These are phyloP conservation scores for Platycnemis pennipes DNA, from an alignment of 2,888 invertebrate species.

Conservation along the genomic window DNA sequence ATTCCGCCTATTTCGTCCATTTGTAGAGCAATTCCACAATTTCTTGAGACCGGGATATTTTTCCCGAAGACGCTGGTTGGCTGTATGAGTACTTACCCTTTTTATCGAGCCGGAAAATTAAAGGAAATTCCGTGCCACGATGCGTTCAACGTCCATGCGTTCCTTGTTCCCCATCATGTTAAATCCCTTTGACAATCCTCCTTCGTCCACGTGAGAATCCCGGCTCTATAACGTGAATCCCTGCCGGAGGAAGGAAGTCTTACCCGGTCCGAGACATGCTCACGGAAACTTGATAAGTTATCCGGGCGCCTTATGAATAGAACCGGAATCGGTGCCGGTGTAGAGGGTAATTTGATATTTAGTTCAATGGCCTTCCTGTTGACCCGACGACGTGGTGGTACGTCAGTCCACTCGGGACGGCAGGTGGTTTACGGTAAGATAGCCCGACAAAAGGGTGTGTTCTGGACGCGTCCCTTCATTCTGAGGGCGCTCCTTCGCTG, in stretches of 20 bases:
- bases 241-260: constrained; percentile 55
- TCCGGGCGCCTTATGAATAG: constrained; percentile 17
- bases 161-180: neutral
- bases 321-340: constrained; percentile 40
- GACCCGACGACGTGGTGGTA: neutral
- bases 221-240: neutral
- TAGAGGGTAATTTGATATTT: constrained; percentile 40
- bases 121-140: neutral
- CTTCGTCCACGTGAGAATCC: neutral
- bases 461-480: neutral
- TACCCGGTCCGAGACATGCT: neutral
- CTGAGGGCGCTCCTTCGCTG: neutral
- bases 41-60: too few relatives aligned
- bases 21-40: too few relatives aligned
- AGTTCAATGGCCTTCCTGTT: constrained; percentile 24
- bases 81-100: neutral
- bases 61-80: neutral
- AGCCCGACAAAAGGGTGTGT: neutral
- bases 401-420: too few relatives aligned
- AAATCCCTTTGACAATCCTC: neutral
- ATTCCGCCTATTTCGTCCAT: too few relatives aligned
- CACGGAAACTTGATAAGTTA: constrained; percentile 48
- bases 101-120: neutral
- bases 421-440: neutral
- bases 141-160: neutral